Evolutionary conservation across 2,113 vertebrate species (phyloP).

Genomic region (Perca schrenkii): DNA sequence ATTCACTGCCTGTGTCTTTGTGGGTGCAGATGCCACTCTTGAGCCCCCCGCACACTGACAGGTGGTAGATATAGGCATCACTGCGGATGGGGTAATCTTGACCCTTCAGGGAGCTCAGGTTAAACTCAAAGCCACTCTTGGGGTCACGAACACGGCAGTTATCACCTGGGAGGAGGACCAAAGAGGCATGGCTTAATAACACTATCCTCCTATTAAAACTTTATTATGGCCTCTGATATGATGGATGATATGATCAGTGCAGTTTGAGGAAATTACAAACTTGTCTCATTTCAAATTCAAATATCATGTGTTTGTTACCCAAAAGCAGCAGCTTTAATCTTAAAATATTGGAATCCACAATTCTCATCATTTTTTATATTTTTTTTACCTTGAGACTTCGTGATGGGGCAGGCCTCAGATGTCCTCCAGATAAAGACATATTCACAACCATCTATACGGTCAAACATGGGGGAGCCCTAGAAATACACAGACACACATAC

Average conservation of each 20-base stretch:
- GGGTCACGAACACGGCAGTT: constrained; percentile 91
- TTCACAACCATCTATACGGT: constrained; percentile 89
- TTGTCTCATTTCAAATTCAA: neutral
- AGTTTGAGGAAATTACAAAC: neutral
- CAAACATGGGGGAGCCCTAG: constrained; percentile 92
- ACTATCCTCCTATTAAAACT: neutral
- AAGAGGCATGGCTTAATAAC: neutral
- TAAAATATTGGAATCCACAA: neutral
- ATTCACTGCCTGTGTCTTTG: neutral
- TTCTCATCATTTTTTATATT: no score
- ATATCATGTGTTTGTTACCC: neutral
- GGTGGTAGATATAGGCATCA: constrained; percentile 88
- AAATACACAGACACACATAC: constrained; percentile 23
- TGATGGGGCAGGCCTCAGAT: constrained; percentile 91
- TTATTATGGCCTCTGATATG: neutral
- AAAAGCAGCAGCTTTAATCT: neutral
- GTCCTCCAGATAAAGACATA: constrained; percentile 96
- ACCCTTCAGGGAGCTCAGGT: constrained; percentile 87
- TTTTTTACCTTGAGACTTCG: constrained; percentile 86
- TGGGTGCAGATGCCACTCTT: constrained; percentile 75
- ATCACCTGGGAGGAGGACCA: constrained; percentile 80
- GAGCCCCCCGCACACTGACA: constrained; percentile 90
- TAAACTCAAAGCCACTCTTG: constrained; percentile 86
- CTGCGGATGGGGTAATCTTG: constrained; percentile 81
- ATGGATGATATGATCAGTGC: neutral